These are phyloP conservation scores for Ammodytes marinus DNA, from an alignment of 2,113 vertebrate species.

Conservation along the genomic window DNA sequence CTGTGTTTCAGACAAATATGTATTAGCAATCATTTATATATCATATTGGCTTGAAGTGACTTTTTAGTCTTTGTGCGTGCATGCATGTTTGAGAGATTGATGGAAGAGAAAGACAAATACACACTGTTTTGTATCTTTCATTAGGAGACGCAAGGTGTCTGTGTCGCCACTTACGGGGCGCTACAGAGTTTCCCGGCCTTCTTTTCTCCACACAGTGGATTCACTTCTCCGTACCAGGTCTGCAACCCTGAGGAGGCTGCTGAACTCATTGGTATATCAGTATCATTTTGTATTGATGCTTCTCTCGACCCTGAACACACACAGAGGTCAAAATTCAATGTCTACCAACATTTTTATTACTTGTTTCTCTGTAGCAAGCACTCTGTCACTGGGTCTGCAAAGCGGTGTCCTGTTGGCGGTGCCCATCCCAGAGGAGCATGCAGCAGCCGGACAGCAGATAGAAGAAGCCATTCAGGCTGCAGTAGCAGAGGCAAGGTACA, in stretches of 20 bases:
- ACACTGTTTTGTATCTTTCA: slow-evolving; percentile 20
- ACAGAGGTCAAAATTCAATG: not conserved
- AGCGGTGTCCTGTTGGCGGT: slow-evolving; percentile 90
- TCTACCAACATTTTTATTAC: not conserved
- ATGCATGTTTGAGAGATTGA: not conserved
- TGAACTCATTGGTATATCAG: slow-evolving; percentile 86
- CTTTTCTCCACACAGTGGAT: slow-evolving; percentile 89
- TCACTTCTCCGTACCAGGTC: slow-evolving; percentile 86
- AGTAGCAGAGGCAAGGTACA: slow-evolving; percentile 86
- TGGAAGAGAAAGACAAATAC: too few species aligned
- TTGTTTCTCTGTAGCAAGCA: slow-evolving; percentile 72
- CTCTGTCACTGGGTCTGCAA: slow-evolving; percentile 85
- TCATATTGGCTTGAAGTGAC: not conserved
- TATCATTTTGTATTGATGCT: not conserved
- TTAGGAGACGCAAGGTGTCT: slow-evolving; percentile 93
- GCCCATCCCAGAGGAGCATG: slow-evolving; percentile 87
- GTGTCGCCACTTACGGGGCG: slow-evolving; percentile 89
- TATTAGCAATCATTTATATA: not conserved
- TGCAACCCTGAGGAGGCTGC: slow-evolving; percentile 88
- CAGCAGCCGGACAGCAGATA: slow-evolving; percentile 84
- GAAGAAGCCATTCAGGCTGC: slow-evolving; percentile 88
- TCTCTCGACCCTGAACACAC: not conserved
- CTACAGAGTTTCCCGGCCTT: slow-evolving; percentile 91
- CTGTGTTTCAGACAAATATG: not conserved
- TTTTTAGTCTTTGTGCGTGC: not conserved